Evolutionary conservation across 2,113 vertebrate genomes (phyloP).

Genomic region (Rhizomys pruinosus): DNA sequence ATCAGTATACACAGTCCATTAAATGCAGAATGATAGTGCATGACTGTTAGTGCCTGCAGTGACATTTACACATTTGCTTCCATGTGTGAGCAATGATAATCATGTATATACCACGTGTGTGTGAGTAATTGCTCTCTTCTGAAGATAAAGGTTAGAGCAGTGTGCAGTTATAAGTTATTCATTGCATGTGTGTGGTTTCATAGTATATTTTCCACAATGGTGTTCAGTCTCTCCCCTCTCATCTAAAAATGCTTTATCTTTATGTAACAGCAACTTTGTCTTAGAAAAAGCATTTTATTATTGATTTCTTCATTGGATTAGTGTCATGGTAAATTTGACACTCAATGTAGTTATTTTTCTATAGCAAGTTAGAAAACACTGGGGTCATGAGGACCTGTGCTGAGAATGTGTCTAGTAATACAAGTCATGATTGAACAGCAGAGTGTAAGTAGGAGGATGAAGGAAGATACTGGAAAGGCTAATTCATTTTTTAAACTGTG

Average conservation of each 20-base stretch:
- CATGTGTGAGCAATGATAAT: slow-evolving; percentile 65
- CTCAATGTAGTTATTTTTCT: slow-evolving; percentile 38
- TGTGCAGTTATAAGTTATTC: slow-evolving; percentile 78
- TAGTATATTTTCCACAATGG: slow-evolving; percentile 35
- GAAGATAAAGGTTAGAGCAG: slow-evolving; percentile 81
- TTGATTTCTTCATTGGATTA: slow-evolving; percentile 64
- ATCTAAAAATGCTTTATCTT: slow-evolving; percentile 64
- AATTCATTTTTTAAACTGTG: not conserved
- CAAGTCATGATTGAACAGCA: not conserved
- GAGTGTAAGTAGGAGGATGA: too few relatives aligned
- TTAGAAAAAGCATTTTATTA: slow-evolving; percentile 57
- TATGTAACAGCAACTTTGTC: slow-evolving; percentile 35
- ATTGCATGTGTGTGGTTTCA: slow-evolving; percentile 53
- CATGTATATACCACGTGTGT: slow-evolving; percentile 46
- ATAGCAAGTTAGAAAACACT: slow-evolving; percentile 47
- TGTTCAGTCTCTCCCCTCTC: slow-evolving; percentile 53
- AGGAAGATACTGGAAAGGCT: not conserved
- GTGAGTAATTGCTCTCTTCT: slow-evolving; percentile 77
- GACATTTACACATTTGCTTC: slow-evolving; percentile 79
- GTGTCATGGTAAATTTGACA: slow-evolving; percentile 52
- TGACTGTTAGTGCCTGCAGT: slow-evolving; percentile 54
- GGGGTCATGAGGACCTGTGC: not conserved
- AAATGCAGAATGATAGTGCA: slow-evolving; percentile 57
- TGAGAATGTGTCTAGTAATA: slow-evolving; percentile 27
- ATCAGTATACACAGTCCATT: slow-evolving; percentile 70